Conservation (phyloP, 1,140 invertebrate genomes). For the Penaeus vannamei region DNA sequence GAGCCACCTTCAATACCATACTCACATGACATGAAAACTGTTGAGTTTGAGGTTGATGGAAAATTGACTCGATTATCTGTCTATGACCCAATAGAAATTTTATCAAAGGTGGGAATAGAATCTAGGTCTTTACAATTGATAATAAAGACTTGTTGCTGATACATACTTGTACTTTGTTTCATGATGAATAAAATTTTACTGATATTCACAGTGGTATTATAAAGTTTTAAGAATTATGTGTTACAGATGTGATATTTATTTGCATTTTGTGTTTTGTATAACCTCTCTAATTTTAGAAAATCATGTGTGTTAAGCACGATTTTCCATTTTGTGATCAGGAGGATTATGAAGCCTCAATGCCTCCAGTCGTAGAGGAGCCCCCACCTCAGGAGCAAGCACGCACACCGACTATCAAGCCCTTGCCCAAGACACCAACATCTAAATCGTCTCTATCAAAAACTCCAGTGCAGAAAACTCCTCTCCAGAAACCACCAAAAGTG, state of each 20-base stretch:
- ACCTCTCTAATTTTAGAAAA: not conserved
- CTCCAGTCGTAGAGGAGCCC: constrained; percentile 60
- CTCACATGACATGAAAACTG: constrained; percentile 66
- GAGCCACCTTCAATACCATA: constrained; percentile 64
- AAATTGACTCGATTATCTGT: constrained; percentile 87
- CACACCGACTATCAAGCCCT: constrained; percentile 66
- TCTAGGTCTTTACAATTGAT: not conserved
- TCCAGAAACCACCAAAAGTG: constrained; percentile 36
- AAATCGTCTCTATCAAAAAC: constrained; percentile 68
- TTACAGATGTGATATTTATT: not conserved
- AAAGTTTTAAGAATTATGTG: not conserved
- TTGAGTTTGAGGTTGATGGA: constrained; percentile 74
- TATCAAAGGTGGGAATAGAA: constrained; percentile 59
- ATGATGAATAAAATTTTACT: not conserved
- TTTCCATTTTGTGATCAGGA: constrained; percentile 53
- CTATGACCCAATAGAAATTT: constrained; percentile 83
- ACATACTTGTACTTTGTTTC: not conserved
- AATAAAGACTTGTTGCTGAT: not conserved
- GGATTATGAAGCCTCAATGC: constrained; percentile 68
- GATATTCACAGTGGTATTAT: not conserved
- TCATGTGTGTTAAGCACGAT: not conserved
- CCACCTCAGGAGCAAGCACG: constrained; percentile 64
- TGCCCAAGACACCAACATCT: constrained; percentile 67
- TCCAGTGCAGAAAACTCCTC: constrained; percentile 28
- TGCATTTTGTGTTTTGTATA: not conserved